A percentile compares a stretch with the other conserved stretches of the same genome.
These are phyloP conservation scores for Spodoptera frugiperda DNA, from an alignment of 1,140 invertebrate genomes.

Conservation along the genomic window DNA sequence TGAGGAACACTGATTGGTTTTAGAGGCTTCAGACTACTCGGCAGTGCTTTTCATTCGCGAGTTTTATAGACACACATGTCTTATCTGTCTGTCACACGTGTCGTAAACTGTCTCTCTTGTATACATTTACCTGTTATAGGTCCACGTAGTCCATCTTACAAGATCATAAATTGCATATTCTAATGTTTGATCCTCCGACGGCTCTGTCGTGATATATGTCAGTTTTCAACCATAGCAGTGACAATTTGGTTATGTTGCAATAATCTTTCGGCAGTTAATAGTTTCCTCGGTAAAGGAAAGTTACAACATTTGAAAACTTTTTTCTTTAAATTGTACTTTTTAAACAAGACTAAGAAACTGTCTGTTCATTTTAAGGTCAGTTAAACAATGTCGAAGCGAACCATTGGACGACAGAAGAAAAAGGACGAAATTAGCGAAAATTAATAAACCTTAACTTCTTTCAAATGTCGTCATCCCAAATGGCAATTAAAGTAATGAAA, in stretches of 20 bases:
- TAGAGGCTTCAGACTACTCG: not conserved
- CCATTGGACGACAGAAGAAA: too few species aligned
- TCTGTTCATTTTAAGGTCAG: not conserved
- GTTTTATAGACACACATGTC: too few species aligned
- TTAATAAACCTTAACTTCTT: conserved; percentile 23
- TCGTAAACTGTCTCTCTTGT: too few species aligned
- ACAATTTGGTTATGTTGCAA: not conserved
- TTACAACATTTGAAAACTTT: not conserved
- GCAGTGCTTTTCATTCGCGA: too few species aligned
- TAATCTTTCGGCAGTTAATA: not conserved
- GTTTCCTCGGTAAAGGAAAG: not conserved
- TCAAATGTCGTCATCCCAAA: conserved; percentile 10
- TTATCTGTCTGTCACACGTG: too few species aligned
- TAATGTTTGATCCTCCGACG: conserved; percentile 6
- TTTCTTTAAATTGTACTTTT: too few species aligned
- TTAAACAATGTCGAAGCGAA: not conserved
- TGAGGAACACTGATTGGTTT: not conserved
- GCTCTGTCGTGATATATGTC: not conserved
- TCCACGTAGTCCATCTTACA: conserved; percentile 7
- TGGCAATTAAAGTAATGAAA: conserved; percentile 38
- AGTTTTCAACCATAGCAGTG: not conserved
- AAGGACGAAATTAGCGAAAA: conserved; percentile 10
- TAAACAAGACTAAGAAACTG: too few species aligned
- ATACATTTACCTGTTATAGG: not conserved
- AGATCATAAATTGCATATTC: not conserved